Evolutionary conservation across 2,888 invertebrate genomes (phyloP).

Genomic region (Calameuta filiformis): DNA sequence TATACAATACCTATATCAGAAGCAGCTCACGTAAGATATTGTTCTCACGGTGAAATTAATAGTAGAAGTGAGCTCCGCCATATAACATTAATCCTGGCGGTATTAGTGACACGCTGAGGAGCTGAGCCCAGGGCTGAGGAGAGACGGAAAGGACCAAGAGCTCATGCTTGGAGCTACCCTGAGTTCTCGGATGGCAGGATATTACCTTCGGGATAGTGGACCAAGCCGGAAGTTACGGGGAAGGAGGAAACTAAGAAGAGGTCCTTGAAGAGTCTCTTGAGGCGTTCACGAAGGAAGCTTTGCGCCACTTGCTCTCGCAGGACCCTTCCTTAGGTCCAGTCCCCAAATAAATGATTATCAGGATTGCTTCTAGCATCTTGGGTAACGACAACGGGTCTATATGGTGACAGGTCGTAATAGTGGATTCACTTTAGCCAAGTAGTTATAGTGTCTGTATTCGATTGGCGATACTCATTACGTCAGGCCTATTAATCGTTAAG

Average conservation of each 20-base stretch:
- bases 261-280: constrained; percentile 17
- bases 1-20: background rate
- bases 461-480: background rate
- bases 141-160: constrained; percentile 25
- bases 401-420: background rate
- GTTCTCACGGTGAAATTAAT: constrained; percentile 60
- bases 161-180: constrained; percentile 33
- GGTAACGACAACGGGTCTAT: constrained; percentile 5
- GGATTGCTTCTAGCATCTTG: constrained; percentile 35
- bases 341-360: constrained; percentile 38
- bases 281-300: constrained; percentile 32
- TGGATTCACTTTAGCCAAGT: background rate
- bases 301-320: constrained; percentile 26
- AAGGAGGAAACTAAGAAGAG: constrained; percentile 26
- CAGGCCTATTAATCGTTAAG: no score
- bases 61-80: constrained; percentile 49
- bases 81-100: constrained; percentile 59
- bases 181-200: constrained; percentile 42
- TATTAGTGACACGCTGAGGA: constrained; percentile 50
- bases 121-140: constrained; percentile 30
- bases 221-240: constrained; percentile 33
- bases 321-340: constrained; percentile 28
- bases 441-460: background rate
- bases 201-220: constrained; percentile 40
- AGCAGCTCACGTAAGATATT: constrained; percentile 51